A percentile compares a stretch with the other conserved stretches of the same genome.
Evolutionary conservation across 1,140 invertebrate genomes (phyloP).

Genomic region (Procambarus clarkii): DNA sequence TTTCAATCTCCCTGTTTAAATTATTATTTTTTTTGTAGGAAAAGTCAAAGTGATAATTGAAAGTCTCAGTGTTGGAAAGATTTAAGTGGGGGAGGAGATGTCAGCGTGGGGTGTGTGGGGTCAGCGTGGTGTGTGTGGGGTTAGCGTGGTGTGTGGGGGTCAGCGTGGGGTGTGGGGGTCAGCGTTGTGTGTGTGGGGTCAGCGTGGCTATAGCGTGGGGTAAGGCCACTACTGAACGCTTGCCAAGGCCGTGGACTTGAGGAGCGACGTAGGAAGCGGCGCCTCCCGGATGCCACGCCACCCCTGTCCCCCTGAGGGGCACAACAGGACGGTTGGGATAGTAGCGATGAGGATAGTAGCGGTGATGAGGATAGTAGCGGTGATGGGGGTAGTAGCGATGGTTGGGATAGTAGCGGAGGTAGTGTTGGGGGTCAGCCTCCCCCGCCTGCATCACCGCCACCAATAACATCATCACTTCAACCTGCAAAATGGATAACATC

Average conservation of each 20-base stretch:
- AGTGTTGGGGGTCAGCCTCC: not conserved
- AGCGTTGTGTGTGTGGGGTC: no score
- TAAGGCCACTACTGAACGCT: conserved; percentile 13
- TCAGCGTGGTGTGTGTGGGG: no score
- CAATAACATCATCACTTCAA: not conserved
- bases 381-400: not conserved
- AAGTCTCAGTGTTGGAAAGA: no score
- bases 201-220: no score
- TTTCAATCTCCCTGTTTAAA: no score
- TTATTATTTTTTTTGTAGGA: no score
- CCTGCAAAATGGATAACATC: not conserved
- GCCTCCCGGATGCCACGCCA: conserved; percentile 51
- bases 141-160: no score
- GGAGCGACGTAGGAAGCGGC: conserved; percentile 55
- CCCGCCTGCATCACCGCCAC: not conserved
- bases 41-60: no score
- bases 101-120: no score
- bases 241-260: conserved; percentile 57
- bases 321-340: not conserved
- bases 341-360: not conserved
- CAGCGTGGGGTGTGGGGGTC: no score
- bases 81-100: no score
- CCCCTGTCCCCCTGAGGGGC: not conserved
- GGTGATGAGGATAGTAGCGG: not conserved
- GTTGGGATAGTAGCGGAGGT: not conserved